These are phyloP conservation scores for Agrotis puta DNA, from an alignment of 2,888 invertebrate species.

Conservation along the genomic window DNA sequence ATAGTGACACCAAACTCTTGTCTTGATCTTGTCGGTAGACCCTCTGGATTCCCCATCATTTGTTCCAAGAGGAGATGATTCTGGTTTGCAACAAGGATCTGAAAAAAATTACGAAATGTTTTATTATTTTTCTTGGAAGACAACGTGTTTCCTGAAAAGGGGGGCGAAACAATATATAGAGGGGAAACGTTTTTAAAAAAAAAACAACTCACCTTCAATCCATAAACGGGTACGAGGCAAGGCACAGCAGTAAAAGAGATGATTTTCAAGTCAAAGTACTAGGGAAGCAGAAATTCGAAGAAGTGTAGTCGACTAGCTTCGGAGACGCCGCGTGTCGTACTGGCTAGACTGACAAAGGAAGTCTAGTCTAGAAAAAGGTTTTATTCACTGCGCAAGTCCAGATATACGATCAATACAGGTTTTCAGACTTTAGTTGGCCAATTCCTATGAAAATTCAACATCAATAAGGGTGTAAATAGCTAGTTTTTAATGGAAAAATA, in stretches of 20 bases:
- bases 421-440: background rate
- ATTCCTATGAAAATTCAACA: background rate
- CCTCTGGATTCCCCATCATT: background rate
- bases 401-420: constrained; percentile 20
- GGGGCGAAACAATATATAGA: too few relatives aligned
- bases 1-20: background rate
- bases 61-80: background rate
- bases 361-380: constrained; percentile 6
- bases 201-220: background rate
- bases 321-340: constrained; percentile 8
- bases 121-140: too few relatives aligned
- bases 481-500: background rate
- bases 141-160: too few relatives aligned
- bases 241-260: background rate
- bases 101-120: background rate
- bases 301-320: constrained; percentile 2
- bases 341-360: background rate
- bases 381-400: constrained; percentile 30
- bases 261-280: background rate
- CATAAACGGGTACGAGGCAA: too few relatives aligned
- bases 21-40: background rate
- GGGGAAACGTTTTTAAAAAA: too few relatives aligned
- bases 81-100: background rate
- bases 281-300: background rate
- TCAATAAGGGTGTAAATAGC: background rate